These are phyloP conservation scores for Hydroisotoma schaefferi DNA, from an alignment of 2,888 invertebrate species.

Conservation along the genomic window DNA sequence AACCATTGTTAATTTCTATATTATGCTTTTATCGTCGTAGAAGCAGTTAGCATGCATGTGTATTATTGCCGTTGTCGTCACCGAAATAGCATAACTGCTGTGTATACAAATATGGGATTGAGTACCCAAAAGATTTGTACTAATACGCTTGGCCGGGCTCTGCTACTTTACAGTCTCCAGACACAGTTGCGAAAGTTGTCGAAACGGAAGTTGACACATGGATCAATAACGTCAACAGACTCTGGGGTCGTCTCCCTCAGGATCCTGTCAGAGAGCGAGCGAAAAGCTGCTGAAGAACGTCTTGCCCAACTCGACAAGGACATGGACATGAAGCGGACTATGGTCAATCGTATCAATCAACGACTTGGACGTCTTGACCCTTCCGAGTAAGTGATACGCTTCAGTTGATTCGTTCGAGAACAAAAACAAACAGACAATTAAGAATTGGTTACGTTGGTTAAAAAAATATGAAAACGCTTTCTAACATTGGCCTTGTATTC, in stretches of 20 bases:
- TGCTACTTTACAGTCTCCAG: slow-evolving; percentile 56
- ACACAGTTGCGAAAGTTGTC: slow-evolving; percentile 47
- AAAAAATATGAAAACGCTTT: no score
- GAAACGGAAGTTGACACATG: slow-evolving; percentile 47
- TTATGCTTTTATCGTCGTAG: neutral
- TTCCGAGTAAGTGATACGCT: slow-evolving; percentile 84
- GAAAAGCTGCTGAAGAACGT: slow-evolving; percentile 61
- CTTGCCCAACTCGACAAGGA: slow-evolving; percentile 63
- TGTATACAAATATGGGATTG: no score
- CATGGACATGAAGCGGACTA: slow-evolving; percentile 71
- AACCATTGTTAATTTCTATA: slow-evolving; percentile 28
- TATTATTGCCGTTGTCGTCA: no score
- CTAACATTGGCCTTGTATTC: no score
- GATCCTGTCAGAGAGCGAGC: slow-evolving; percentile 58
- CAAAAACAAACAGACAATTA: no score
- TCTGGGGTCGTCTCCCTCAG: slow-evolving; percentile 47
- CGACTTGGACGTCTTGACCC: slow-evolving; percentile 78
- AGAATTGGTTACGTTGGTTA: no score
- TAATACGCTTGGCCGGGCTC: slow-evolving; percentile 15
- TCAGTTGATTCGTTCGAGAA: no score
- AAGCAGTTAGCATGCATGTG: no score
- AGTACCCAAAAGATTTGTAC: no score
- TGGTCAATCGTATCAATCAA: slow-evolving; percentile 75
- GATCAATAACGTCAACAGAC: slow-evolving; percentile 48
- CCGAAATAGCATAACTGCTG: no score